Evolutionary conservation across 2,888 invertebrate species (phyloP).

Genomic region (Ornithoptera alexandrae): DNA sequence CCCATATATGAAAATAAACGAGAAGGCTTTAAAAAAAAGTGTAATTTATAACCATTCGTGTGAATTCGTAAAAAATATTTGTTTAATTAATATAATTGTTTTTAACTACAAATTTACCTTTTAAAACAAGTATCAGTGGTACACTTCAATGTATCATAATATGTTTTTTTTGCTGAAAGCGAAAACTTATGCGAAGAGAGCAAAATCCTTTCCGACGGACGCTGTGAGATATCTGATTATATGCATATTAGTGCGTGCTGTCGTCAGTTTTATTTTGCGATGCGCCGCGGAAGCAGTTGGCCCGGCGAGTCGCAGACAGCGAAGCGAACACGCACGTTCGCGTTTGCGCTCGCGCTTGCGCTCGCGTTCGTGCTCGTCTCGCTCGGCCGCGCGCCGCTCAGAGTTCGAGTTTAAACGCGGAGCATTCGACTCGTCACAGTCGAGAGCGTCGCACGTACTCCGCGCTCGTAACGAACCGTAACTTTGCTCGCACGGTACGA

Average conservation of each 20-base stretch:
- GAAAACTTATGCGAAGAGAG: slow-evolving; percentile 18
- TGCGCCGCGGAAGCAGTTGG: slow-evolving; percentile 47
- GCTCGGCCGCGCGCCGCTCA: slow-evolving; percentile 7
- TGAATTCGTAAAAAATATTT: no score
- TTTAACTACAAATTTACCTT: no score
- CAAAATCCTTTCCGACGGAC: slow-evolving; percentile 43
- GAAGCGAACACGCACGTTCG: slow-evolving; percentile 28
- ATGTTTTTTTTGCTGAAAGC: slow-evolving; percentile 9
- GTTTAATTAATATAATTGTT: no score
- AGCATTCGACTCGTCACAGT: slow-evolving; percentile 63
- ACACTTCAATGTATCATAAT: no score
- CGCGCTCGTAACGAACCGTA: slow-evolving; percentile 48
- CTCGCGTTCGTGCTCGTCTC: background rate
- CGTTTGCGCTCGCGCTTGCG: background rate
- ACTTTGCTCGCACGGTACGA: slow-evolving; percentile 66
- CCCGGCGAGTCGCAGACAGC: slow-evolving; percentile 31
- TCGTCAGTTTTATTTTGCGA: slow-evolving; percentile 55
- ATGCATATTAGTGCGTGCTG: slow-evolving; percentile 56
- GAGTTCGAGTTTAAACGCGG: slow-evolving; percentile 10
- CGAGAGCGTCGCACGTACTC: slow-evolving; percentile 55
- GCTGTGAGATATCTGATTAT: slow-evolving; percentile 60
- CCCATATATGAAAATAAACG: background rate
- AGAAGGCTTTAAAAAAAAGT: background rate
- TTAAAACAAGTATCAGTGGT: no score
- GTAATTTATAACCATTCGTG: no score